Conservation (phyloP, 2,113 vertebrate species). For the Psammodynastes pulverulentus region DNA sequence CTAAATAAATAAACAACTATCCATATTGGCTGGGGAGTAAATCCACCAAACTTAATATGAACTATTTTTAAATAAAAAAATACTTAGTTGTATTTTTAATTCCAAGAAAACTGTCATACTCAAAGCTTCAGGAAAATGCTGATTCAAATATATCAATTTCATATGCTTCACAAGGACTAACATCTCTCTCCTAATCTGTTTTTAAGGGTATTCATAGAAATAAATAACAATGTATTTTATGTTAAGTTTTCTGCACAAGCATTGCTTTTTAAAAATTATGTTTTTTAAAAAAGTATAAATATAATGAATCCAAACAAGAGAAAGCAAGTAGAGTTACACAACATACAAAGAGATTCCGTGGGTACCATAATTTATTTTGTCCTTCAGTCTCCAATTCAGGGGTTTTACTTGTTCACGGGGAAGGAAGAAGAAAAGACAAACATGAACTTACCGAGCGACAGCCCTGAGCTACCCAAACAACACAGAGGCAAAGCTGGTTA, state of each 20-base stretch:
- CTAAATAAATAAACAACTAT: not conserved
- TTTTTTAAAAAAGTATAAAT: not conserved
- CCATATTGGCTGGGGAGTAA: not conserved
- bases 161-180: not conserved
- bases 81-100: not conserved
- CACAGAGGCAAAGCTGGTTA: not conserved
- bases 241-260: not conserved
- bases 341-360: not conserved
- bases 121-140: not conserved
- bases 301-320: not conserved
- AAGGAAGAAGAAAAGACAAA: not conserved
- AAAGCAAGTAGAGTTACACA: not conserved
- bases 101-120: not conserved
- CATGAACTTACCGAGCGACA: not conserved
- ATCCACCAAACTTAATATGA: not conserved
- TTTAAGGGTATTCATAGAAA: not conserved
- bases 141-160: not conserved
- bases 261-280: not conserved
- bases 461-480: not conserved
- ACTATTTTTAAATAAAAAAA: not conserved
- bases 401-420: not conserved
- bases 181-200: not conserved
- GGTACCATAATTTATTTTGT: not conserved
- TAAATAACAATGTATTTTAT: not conserved
- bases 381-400: not conserved